Base-by-base conservation (phyloP, 2,888 invertebrate species). In the Drosophila nr. medialis region DNA sequence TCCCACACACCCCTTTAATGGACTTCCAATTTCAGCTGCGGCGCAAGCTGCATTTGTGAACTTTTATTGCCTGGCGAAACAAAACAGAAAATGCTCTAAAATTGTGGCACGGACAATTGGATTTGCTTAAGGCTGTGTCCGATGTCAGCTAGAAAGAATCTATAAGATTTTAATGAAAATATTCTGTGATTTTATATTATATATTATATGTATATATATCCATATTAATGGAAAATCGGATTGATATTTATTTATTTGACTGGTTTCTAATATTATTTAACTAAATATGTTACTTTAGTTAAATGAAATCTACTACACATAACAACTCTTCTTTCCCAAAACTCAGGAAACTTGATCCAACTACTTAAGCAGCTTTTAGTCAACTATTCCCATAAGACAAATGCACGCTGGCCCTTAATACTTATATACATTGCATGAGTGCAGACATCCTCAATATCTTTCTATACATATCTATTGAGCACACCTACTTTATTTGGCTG, bases 51-150 rank as follows among this genome's bases (percentile, higher is more conserved):
- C 32, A 30, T 38, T 48, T 59, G 56, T 62, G 40, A 56, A 65
- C 71, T 77, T 58, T 77, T 61, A 74, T 81, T 55, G 60, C 40
- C 53, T 48, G 36, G 30, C 62, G 50, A 64, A 65, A 64, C 70
- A 72, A 67, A 72, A 56, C 58, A 40, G 40, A 64, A 59, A 51
- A 45, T 50, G 50, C 2, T 29, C 10, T 51, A 29, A 58, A 67
- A 63, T 63, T 55, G 51, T 53, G 53, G 50, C n/a, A 24, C 59
- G 30, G 53, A 54, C 60, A 75, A 61, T 67, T 64, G 30, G 21
- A 10, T 61, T 49, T 13, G 29, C 56, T 53, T 21, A 48, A 42
- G 66, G 50, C 58, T 42, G 15, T 24, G 24, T 29, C 18, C 34
- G 15, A 11, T 30, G 27, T 24, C 29, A 21, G 18, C 15, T 30